These are phyloP conservation scores for Shargacucullia verbasci DNA, from an alignment of 2,888 invertebrate genomes.

Conservation along the genomic window DNA sequence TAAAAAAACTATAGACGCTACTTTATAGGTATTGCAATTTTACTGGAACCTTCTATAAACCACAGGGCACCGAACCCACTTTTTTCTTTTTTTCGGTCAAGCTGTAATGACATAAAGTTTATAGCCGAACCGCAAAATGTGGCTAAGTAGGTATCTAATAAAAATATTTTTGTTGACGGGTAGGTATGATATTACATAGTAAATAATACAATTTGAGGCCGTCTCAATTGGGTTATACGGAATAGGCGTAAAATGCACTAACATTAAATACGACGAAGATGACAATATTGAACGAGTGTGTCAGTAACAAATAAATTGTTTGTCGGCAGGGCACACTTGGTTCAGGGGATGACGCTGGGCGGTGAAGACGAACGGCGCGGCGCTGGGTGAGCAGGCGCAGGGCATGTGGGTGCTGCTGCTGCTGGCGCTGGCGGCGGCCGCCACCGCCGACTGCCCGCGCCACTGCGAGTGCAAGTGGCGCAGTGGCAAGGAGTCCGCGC, in stretches of 20 bases:
- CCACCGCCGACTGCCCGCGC: constrained; percentile 91
- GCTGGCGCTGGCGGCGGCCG: constrained; percentile 83
- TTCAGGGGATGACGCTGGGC: constrained; percentile 81
- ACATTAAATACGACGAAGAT: no score
- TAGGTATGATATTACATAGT: constrained; percentile 23
- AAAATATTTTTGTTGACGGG: constrained; percentile 42
- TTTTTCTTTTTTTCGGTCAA: constrained; percentile 50
- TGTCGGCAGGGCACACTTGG: constrained; percentile 70
- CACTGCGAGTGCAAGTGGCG: constrained; percentile 97
- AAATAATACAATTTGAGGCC: constrained; percentile 26
- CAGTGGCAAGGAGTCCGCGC: constrained; percentile 95
- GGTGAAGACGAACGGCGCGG: constrained; percentile 80
- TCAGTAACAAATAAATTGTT: constrained; percentile 27
- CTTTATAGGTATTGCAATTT: constrained; percentile 31
- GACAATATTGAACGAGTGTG: no score
- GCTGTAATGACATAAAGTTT: constrained; percentile 49
- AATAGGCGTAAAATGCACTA: neutral
- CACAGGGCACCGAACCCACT: constrained; percentile 43
- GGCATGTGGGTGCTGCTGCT: constrained; percentile 90
- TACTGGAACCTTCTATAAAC: constrained; percentile 47
- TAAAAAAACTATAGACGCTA: constrained; percentile 27
- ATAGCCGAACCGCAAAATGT: constrained; percentile 48
- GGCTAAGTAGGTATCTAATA: constrained; percentile 49
- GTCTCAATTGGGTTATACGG: constrained; percentile 1
- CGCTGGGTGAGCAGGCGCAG: constrained; percentile 81